Conservation (phyloP, 2,888 invertebrate genomes). For the Xiphydria camelus region DNA sequence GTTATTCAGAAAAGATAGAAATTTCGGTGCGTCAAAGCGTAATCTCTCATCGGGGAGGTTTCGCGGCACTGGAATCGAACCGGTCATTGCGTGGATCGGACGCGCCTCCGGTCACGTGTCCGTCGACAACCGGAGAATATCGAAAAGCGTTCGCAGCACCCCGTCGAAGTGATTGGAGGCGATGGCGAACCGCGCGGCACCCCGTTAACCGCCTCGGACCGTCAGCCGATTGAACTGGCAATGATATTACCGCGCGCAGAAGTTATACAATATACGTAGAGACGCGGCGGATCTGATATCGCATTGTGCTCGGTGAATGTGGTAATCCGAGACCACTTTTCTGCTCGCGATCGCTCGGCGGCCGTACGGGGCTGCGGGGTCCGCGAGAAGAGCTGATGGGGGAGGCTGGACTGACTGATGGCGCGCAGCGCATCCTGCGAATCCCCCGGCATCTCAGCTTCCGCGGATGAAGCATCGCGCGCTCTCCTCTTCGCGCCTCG, state of each 20-base stretch:
- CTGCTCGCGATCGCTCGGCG: constrained; percentile 18
- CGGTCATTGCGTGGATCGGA: too few species aligned
- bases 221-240: background rate
- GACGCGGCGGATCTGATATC: constrained; percentile 5
- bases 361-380: constrained; percentile 23
- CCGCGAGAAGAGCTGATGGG: constrained; percentile 21
- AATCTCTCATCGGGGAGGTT: too few species aligned
- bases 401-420: constrained; percentile 17
- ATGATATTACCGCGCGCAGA: background rate
- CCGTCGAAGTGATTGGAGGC: too few species aligned
- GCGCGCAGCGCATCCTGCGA: constrained; percentile 8
- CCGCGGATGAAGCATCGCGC: constrained; percentile 2
- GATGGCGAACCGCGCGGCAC: too few species aligned
- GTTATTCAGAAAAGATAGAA: too few species aligned
- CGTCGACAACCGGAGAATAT: too few species aligned
- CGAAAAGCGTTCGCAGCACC: too few species aligned
- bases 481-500: background rate
- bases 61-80: too few species aligned
- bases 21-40: too few species aligned
- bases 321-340: constrained; percentile 24
- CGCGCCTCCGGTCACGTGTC: too few species aligned
- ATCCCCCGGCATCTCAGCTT: constrained; percentile 1
- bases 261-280: too few species aligned
- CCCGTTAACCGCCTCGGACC: background rate
- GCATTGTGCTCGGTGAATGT: constrained; percentile 31